Base-by-base conservation (phyloP, 2,888 invertebrate species). In the Rutpela maculata region DNA sequence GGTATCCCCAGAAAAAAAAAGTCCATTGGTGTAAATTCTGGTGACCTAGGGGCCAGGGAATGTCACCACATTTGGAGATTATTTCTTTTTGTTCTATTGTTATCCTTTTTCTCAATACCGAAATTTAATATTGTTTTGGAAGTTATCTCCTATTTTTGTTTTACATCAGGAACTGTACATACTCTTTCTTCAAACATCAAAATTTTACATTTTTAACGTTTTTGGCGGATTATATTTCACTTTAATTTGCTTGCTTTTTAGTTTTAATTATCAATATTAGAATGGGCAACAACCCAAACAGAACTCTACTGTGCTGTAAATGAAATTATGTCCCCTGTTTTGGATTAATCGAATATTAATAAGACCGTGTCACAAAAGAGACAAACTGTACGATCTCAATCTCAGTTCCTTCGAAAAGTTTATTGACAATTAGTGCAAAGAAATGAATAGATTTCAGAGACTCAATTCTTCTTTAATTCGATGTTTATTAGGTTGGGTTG, bases 401-500 rank as follows among this genome's bases (percentile, higher is more conserved):
- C 76, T 78, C 74, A 76, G n/a, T 70, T 57, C 60, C 31, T 22
- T 67, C 56, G 59, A 65, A 79, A 77, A 80, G 76, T 85, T 85
- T 83, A 84, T 85, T 85, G 84, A 82, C 84, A 84, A 83, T 84
- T 83, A 83, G 78, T 50, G 77, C 57, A 84, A 84, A 84, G 84
- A 83, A 85, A 85, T 82, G 83, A 82, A 78, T 82, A 82, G 81
- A 83, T 85, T 81, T 84, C 84, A 85, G 85, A 86, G 84, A 83
- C 81, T 84, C 85, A 81, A 84, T 84, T 85, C 84, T 80, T 83
- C 81, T 84, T 84, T 84, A 86, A 86, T 85, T 85, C 85, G 83
- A 86, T 85, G 86, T 86, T 85, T 85, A 86, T 86, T 86, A 84
- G 85, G 84, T 86, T 85, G 84, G 84, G 83, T 83, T 84, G 85